phyloP scores from a whole-genome alignment of 2,888 invertebrate genomes.

The Hoplodrina blanda region DNA sequence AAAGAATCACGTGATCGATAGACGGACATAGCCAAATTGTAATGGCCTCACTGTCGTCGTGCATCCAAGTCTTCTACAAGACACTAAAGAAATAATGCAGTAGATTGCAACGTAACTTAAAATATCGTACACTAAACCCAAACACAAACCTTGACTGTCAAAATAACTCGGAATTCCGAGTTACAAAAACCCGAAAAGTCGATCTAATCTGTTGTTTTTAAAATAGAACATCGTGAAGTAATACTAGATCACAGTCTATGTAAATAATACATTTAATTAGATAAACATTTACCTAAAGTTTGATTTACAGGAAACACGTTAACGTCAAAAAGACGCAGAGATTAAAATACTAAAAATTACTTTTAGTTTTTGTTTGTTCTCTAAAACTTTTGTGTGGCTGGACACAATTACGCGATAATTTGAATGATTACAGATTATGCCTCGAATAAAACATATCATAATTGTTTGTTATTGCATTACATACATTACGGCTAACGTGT shows the following conservation, averaged over 20 bases:
- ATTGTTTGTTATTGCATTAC: constrained; percentile 37
- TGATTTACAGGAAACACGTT: constrained; percentile 79
- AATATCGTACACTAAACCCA: constrained; percentile 22
- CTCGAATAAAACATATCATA: neutral
- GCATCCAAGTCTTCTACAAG: neutral
- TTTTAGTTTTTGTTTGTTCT: constrained; percentile 59
- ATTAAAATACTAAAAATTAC: constrained; percentile 73
- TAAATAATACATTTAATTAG: constrained; percentile 85
- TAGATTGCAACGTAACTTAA: constrained; percentile 13
- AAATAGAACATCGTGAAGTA: constrained; percentile 89
- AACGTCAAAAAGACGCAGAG: constrained; percentile 80
- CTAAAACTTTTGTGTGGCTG: constrained; percentile 62
- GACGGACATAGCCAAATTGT: neutral
- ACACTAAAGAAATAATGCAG: constrained; percentile 13
- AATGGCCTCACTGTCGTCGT: neutral
- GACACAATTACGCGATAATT: constrained; percentile 53
- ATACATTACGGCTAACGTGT: constrained; percentile 18
- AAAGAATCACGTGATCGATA: constrained; percentile 8
- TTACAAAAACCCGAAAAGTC: constrained; percentile 22
- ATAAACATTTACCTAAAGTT: constrained; percentile 82
- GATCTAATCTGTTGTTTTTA: constrained; percentile 74
- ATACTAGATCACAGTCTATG: constrained; percentile 90
- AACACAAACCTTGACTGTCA: constrained; percentile 22
- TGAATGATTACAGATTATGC: constrained; percentile 17
- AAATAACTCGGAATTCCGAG: constrained; percentile 27